phyloP scores from a whole-genome alignment of 1,140 invertebrate species.

The Cydia splendana region DNA sequence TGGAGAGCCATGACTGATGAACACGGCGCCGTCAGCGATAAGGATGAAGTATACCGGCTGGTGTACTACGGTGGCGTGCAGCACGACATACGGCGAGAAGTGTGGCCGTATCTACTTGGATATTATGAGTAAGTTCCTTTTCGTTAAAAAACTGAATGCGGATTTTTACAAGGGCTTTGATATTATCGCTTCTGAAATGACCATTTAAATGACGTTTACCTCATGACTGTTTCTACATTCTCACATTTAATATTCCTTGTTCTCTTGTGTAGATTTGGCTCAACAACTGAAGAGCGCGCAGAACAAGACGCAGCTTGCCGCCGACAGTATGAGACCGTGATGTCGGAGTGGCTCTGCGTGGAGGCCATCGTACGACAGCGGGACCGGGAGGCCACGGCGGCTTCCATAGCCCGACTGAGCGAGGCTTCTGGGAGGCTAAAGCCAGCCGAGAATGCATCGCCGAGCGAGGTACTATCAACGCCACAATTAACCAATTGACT shows the following conservation, averaged over 20 bases:
- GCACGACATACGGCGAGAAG: slow-evolving; percentile 88
- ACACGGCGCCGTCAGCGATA: slow-evolving; percentile 81
- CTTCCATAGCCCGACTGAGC: slow-evolving; percentile 83
- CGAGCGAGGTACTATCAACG: slow-evolving; percentile 64
- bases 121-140: slow-evolving; percentile 84
- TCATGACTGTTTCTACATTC: neutral
- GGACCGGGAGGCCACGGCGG: slow-evolving; percentile 87
- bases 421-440: slow-evolving; percentile 71
- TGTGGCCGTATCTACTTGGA: slow-evolving; percentile 95
- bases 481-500: neutral
- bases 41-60: slow-evolving; percentile 88
- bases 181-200: too few species aligned
- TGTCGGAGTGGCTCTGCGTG: slow-evolving; percentile 96
- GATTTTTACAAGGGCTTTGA: too few species aligned
- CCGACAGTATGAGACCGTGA: slow-evolving; percentile 91
- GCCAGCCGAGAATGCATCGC: slow-evolving; percentile 44
- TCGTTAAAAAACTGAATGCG: neutral
- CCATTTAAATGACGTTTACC: too few species aligned
- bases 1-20: slow-evolving; percentile 84
- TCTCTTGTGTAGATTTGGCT: slow-evolving; percentile 82
- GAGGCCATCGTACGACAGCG: slow-evolving; percentile 94
- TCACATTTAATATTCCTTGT: neutral
- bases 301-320: slow-evolving; percentile 85
- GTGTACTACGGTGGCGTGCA: slow-evolving; percentile 94
- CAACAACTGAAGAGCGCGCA: slow-evolving; percentile 84